Percentiles rank a stretch among this genome's conserved stretches.
These are phyloP conservation scores for Cavia porcellus DNA, from an alignment of 2,113 vertebrate genomes.

Conservation along the genomic window DNA sequence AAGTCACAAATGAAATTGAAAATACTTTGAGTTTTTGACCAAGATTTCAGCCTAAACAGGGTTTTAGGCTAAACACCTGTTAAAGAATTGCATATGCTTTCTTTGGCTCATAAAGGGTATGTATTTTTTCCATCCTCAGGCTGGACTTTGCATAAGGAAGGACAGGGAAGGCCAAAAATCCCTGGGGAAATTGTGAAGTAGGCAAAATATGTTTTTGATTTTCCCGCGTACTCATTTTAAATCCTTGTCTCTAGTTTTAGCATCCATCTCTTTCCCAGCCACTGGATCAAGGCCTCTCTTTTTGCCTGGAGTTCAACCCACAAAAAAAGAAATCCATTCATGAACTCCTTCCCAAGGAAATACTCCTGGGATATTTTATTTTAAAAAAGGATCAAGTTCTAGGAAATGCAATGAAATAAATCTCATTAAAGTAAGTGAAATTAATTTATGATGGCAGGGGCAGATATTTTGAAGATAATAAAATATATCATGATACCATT, in stretches of 20 bases:
- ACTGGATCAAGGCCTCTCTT: background rate
- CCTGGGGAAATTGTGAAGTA: background rate
- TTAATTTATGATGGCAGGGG: background rate
- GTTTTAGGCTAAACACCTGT: background rate
- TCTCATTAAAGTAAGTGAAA: conserved; percentile 3
- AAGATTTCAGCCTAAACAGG: background rate
- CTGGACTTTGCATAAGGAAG: background rate
- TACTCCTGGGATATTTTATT: background rate
- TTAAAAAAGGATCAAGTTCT: conserved; percentile 4
- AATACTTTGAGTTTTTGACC: conserved; percentile 28
- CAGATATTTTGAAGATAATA: too few species aligned
- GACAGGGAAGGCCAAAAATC: background rate
- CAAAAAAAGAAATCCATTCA: conserved; percentile 22
- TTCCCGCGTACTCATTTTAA: background rate
- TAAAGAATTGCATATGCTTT: background rate
- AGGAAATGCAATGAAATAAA: conserved; percentile 15
- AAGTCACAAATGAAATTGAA: conserved; percentile 40
- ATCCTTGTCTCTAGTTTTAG: background rate
- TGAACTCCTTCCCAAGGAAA: background rate
- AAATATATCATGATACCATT: too few species aligned
- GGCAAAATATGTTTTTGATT: background rate
- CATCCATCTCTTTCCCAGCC: background rate
- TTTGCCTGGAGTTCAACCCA: background rate
- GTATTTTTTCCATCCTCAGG: background rate
- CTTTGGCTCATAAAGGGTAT: background rate